Base-by-base conservation (phyloP, 1,140 invertebrate genomes). In the Galleria mellonella region DNA sequence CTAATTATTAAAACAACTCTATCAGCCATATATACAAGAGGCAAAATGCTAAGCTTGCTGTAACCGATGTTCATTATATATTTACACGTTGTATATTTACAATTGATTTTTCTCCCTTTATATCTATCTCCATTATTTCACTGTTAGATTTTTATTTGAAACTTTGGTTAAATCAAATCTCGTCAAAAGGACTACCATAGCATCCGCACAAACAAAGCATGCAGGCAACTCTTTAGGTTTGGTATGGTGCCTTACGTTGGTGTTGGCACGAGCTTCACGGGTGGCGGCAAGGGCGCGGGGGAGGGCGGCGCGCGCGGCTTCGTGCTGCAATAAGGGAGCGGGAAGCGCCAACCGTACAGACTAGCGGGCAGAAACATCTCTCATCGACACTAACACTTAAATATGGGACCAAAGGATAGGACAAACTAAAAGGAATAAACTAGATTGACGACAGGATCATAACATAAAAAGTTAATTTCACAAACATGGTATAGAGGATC, bases 291-390 rank as follows among this genome's bases (percentile, higher is more conserved):
- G 78, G 91, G 91, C 83, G 90, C 88, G 88, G 90, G 93, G 89
- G 89, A 93, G 75, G 90, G 93, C 88, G 88, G 91, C 86, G 87
- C 89, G 87, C 76, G 77, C 77, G 76, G 78, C 91, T 93, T 94
- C 89, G 93, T 93, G 88, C 91, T 92, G 91, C 93, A 95, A 94
- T 95, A 94, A 90, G 93, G 93, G 91, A 94, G 92, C 89, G 94
- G 94, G 90, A 95, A 95, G 89, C 93, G 93, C 94, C 94, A 95
- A 93, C 93, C 93, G 90, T 94, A 94, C 90, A 94, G 91, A 94
- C 93, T 95, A 92, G 90, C 90, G 90, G 86, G 73, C 76, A 85
- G 78, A 83, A 85, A 85, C 73, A 85, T 83, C 78, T 85, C 78
- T 83, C 76, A 85, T 79, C 81, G 81, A 83, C 73, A 83, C 72